Evolutionary conservation across 2,113 vertebrate species (phyloP), one percentile per base, ranked within the genome.

Genomic region (Alexandromys fortis): DNA sequence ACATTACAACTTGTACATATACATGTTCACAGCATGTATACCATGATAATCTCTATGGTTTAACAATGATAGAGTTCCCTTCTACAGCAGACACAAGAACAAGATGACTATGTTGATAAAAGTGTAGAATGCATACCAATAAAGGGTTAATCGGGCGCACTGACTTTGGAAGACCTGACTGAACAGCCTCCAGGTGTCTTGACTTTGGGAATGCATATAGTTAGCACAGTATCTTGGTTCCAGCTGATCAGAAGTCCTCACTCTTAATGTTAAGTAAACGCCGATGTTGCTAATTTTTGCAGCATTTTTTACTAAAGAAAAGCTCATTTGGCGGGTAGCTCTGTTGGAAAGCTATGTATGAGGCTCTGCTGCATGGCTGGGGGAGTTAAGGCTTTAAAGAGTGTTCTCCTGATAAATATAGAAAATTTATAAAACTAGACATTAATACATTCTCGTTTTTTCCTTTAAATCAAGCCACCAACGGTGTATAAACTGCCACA

Each of bases 321-420:
- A 91, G 97, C 97, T 68, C 96, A 97, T 99, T 99, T 99, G 99
- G 99, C 98, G 98, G 98, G 97, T 97, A 98, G 98, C 98, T 95
- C 97, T 97, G 96, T 16, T 96, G 95, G 86, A 93, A 95, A 96
- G 89, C 95, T 96, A 93, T 98, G 98, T 96, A 93, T 98, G 98
- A 99, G 98, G 98, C 97, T 98, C 98, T 97, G 78, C 98, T 98
- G 97, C 47, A 47, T 96, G 96, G 97, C 96, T 98, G 93, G 79
- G 96, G 98, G 98, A 98, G 97, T 98, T 98, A 99, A 99, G 98
- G 99, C 98, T 90, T 98, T 98, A 86, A 96, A 97, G 94, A 94
- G 13, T 97, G 97, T 98, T 96, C 96, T 97, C 94, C 98, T 98
- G 98, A 99, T 99, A 99, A 99, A 99, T 98, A 99, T 93, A 98